phyloP scores from a whole-genome alignment of 1,140 invertebrate genomes.

The Vanessa atalanta region DNA sequence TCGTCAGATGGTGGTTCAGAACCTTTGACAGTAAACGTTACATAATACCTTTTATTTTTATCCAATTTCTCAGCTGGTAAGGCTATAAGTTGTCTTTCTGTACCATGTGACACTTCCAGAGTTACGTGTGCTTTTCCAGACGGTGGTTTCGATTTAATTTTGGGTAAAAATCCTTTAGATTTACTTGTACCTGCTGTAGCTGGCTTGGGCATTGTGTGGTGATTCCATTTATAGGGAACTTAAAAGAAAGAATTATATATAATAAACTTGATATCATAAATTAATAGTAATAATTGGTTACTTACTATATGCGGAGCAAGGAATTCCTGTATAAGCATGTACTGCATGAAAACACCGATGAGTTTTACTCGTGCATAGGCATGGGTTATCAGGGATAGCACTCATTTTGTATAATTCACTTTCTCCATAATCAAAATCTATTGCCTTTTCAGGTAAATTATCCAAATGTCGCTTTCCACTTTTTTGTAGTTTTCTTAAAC shows the following conservation, averaged over 20 bases:
- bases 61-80: slow-evolving; percentile 91
- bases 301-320: slow-evolving; percentile 91
- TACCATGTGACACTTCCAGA: slow-evolving; percentile 89
- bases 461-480: slow-evolving; percentile 83
- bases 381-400: slow-evolving; percentile 81
- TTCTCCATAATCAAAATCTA: slow-evolving; percentile 78
- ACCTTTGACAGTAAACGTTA: slow-evolving; percentile 93
- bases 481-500: slow-evolving; percentile 88
- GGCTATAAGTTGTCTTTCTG: slow-evolving; percentile 91
- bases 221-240: slow-evolving; percentile 86
- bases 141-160: slow-evolving; percentile 81
- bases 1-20: slow-evolving; percentile 78
- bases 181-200: slow-evolving; percentile 65
- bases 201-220: slow-evolving; percentile 87
- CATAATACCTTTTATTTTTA: slow-evolving; percentile 93
- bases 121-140: slow-evolving; percentile 82
- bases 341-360: slow-evolving; percentile 94
- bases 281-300: slow-evolving; percentile 44
- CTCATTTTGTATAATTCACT: slow-evolving; percentile 78
- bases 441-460: slow-evolving; percentile 82
- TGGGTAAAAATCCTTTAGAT: slow-evolving; percentile 81
- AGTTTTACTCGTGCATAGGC: slow-evolving; percentile 90
- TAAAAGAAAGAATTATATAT: slow-evolving; percentile 53
- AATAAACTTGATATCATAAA: slow-evolving; percentile 1
- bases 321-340: slow-evolving; percentile 94